phyloP scores from a whole-genome alignment of 2,113 vertebrate genomes.

The Perca fluviatilis region DNA sequence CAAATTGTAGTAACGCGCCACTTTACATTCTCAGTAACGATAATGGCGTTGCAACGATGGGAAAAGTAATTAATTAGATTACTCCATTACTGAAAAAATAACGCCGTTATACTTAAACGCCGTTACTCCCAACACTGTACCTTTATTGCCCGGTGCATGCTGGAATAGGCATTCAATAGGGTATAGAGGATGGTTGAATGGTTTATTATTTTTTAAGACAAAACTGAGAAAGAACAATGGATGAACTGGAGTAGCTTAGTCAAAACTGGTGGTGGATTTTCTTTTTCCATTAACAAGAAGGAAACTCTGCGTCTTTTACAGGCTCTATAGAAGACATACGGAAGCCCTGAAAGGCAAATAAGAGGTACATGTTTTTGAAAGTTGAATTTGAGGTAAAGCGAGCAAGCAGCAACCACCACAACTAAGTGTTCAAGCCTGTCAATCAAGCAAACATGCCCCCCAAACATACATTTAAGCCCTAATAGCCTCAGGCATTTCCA shows the following conservation, averaged over 20 bases:
- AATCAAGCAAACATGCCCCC: neutral
- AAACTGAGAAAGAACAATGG: neutral
- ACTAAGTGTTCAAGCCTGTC: slow-evolving; percentile 4
- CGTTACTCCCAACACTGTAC: too few relatives aligned
- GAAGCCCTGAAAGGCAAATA: too few relatives aligned
- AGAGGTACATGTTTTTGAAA: too few relatives aligned
- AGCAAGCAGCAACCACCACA: neutral
- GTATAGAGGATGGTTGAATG: neutral
- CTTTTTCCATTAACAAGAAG: neutral
- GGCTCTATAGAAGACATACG: too few relatives aligned
- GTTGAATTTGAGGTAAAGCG: neutral
- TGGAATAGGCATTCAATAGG: neutral
- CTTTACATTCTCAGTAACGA: too few relatives aligned
- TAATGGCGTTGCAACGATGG: too few relatives aligned
- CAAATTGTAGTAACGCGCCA: too few relatives aligned
- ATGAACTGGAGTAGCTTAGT: neutral
- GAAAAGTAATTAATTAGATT: too few relatives aligned
- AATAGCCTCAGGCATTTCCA: slow-evolving; percentile 14
- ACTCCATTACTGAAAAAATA: too few relatives aligned
- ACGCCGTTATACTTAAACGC: too few relatives aligned
- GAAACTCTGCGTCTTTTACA: neutral
- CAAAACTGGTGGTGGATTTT: neutral
- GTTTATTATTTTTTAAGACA: neutral
- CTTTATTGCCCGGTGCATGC: neutral
- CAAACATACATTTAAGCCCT: neutral